Evolutionary conservation across 2,888 invertebrate species (phyloP), one percentile per base, ranked within the genome.

Genomic region (Pycnomerus fuliginosus): DNA sequence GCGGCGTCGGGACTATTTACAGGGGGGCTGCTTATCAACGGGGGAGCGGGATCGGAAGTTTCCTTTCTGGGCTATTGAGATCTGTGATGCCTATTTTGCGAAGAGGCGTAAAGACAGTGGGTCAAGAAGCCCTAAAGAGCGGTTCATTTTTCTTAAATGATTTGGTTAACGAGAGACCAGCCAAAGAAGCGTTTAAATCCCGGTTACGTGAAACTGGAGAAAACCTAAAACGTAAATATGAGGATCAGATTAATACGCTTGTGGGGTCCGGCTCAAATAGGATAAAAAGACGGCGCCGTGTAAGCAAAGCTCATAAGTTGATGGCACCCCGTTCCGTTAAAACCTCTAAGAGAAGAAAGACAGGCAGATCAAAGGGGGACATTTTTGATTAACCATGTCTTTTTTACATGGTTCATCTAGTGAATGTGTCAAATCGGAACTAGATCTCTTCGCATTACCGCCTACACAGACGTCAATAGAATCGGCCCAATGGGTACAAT

Each of bases 391-490:
- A 41, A 16, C n/a, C 17, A 58, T 55, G 58, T 46, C 55, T 1
- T 55, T 53, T 36, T 13, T 53, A 23, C 53, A 55, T 31, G 16
- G 44, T 5, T 41, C 46, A 12, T 53, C 50, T 15, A 47, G 52
- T 43, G 57, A 57, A 33, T 54, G 55, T 36, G 28, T 42, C 1
- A 54, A 56, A 29, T 44, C 42, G 1, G 50, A 56, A 46, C 36
- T 60, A 1, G 56, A 58, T 20, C 34, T 60, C 3, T 60, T 60
- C 36, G 40, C 46, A 1, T 11, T 61, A 29, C 58, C 60, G 0
- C 52, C 57, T 4, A 58, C 57, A 8, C 56, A 58, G 40, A 55
- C 52, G 0, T 43, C 52, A 4, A 55, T 62, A 3, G 56, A 58
- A 40, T 32, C 17, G 3, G 50, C 49, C 0, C 33, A 52, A 3